Conservation (phyloP, 2,888 invertebrate genomes). For the Taenaris catops region DNA sequence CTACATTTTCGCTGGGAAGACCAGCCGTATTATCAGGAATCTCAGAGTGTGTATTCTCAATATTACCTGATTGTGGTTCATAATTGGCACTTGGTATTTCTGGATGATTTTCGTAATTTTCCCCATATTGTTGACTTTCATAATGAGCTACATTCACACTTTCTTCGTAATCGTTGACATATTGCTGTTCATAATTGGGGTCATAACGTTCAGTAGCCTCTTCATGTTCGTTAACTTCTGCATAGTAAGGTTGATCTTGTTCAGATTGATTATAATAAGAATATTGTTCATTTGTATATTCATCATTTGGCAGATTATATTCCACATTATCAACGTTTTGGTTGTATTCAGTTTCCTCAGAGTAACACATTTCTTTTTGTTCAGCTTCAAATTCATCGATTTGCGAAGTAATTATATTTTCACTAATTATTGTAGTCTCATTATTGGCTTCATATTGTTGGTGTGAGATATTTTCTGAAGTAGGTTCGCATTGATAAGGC, state of each 20-base stretch:
- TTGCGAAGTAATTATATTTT: slow-evolving; percentile 24
- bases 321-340: slow-evolving; percentile 23
- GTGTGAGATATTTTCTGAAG: neutral
- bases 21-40: slow-evolving; percentile 5
- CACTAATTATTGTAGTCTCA: slow-evolving; percentile 4
- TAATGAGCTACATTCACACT: slow-evolving; percentile 7
- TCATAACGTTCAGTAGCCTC: slow-evolving; percentile 50
- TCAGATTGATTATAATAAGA: slow-evolving; percentile 43
- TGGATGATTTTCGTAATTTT: slow-evolving; percentile 27
- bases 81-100: slow-evolving; percentile 10
- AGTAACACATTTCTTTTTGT: slow-evolving; percentile 50
- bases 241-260: slow-evolving; percentile 36
- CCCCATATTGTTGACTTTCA: slow-evolving; percentile 25
- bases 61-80: slow-evolving; percentile 15
- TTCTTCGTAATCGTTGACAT: slow-evolving; percentile 25
- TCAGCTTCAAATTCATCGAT: slow-evolving; percentile 49
- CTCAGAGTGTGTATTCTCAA: neutral
- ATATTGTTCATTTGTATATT: slow-evolving; percentile 37
- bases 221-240: slow-evolving; percentile 45
- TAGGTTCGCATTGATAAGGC: neutral
- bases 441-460: slow-evolving; percentile 5
- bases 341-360: slow-evolving; percentile 36
- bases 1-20: slow-evolving; percentile 11
- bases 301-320: slow-evolving; percentile 24
- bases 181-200: slow-evolving; percentile 53